Evolutionary conservation across 2,113 vertebrate species (phyloP), one percentile per base, ranked within the genome.

Genomic region (Clarias macrocephalus): DNA sequence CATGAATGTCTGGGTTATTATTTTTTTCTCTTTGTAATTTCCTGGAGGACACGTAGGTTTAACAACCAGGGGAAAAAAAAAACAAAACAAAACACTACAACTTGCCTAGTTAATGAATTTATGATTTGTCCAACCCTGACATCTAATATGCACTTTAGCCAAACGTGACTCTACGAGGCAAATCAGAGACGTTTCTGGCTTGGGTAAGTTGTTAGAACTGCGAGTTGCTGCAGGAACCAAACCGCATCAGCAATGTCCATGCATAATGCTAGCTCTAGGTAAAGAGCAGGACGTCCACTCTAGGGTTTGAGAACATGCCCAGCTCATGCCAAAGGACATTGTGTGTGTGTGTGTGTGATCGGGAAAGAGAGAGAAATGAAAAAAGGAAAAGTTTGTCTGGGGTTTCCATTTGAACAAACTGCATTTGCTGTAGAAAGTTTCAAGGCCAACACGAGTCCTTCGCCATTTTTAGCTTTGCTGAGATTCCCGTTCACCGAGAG

Each of bases 241-340:
- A 86, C 82, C 82, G 85, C 90, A 91, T 86, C 42, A 89, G 72
- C 84, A 88, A 84, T 91, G 89, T 90, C 85, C 82, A 33, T 88
- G 88, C 82, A 90, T 87, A 91, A 92, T 66, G 85, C 72, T 66
- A 21, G 70, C 88, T 77, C 80, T 86, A 66, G 60, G 82, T 72
- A 80, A 73, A 42, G 23, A 63, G 70, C 42, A 63, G 80, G 16
- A 19, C 18, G 16, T 72, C 42, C 52, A 56, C 76, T 80, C 37
- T 75, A 21, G 75, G 0, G 84, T 91, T 93, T 90, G 88, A 92
- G 81, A 87, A 5, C 13, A 57, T 86, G 90, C 88, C 91, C 85
- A 88, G 90, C 87, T 86, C 19, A 91, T 8, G 62, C 59, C 86
- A 86, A 86, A 48, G 0, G 84, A 88, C 84, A 89, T 72, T 57